phyloP scores from a whole-genome alignment of 2,113 vertebrate species.

The Dromaius novaehollandiae region DNA sequence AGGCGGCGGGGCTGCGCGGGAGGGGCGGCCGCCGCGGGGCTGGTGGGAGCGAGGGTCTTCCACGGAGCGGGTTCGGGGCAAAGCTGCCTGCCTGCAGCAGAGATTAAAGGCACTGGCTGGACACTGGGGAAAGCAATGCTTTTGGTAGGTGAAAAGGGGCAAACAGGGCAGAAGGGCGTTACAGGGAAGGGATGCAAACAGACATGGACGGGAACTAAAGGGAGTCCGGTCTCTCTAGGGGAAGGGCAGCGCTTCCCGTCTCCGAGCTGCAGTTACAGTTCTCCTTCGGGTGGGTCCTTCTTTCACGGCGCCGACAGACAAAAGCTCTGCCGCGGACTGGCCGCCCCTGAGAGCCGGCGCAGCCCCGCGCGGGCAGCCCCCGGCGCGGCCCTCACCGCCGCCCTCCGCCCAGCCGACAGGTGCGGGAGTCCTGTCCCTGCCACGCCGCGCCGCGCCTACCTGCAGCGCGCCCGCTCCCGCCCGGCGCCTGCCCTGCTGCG shows the following conservation, averaged over 20 bases:
- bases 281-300: not conserved
- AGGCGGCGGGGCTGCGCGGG: no score
- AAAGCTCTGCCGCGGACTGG: not conserved
- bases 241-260: not conserved
- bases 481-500: not conserved
- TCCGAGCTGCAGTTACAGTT: no score
- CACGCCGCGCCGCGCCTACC: not conserved
- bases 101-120: not conserved
- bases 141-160: not conserved
- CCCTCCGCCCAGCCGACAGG: not conserved
- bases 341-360: not conserved
- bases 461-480: not conserved
- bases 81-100: not conserved
- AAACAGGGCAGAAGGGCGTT: rapidly evolving
- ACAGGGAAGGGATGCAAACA: rapidly evolving
- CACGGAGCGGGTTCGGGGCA: not conserved
- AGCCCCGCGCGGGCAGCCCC: not conserved
- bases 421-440: not conserved
- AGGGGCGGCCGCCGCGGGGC: rapidly evolving
- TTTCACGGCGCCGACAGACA: not conserved
- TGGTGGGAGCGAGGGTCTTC: not conserved
- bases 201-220: not conserved
- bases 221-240: not conserved
- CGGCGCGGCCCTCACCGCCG: not conserved
- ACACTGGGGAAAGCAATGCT: rapidly evolving